Evolutionary conservation across 2,113 vertebrate species (phyloP).

Genomic region (Saguinus midas): DNA sequence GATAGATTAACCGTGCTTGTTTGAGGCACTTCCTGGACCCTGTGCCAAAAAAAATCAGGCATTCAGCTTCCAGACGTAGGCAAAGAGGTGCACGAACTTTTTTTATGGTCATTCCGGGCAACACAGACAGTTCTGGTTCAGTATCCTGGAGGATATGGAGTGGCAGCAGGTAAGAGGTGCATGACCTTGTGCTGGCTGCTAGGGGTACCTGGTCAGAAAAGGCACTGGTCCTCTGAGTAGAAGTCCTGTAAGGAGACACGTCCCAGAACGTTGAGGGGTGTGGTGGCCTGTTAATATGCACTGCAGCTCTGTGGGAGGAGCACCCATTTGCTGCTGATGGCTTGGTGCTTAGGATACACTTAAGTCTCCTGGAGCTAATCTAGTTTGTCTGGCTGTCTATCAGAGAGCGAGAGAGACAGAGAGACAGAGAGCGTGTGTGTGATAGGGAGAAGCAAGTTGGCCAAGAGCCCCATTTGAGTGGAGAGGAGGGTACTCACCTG

Average conservation of each 20-base stretch:
- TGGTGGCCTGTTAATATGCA: neutral
- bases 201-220: neutral
- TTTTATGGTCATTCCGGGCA: neutral
- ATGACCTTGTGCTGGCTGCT: neutral
- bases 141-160: neutral
- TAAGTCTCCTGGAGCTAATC: neutral
- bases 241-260: neutral
- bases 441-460: neutral
- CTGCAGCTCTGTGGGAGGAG: neutral
- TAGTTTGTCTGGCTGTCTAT: neutral
- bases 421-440: neutral
- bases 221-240: neutral
- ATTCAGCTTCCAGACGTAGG: too few relatives aligned
- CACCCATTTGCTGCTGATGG: neutral
- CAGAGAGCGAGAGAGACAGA: too few relatives aligned
- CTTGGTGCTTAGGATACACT: neutral
- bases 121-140: neutral
- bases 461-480: neutral
- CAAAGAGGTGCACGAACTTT: neutral
- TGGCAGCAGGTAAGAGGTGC: neutral
- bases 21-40: neutral
- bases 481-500: neutral
- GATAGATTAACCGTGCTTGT: neutral
- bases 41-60: neutral
- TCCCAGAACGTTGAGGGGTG: accelerated